Evolutionary conservation across 2,888 invertebrate genomes (phyloP), one percentile per base, ranked within the genome.

Genomic region (Siphlonurus alternatus): DNA sequence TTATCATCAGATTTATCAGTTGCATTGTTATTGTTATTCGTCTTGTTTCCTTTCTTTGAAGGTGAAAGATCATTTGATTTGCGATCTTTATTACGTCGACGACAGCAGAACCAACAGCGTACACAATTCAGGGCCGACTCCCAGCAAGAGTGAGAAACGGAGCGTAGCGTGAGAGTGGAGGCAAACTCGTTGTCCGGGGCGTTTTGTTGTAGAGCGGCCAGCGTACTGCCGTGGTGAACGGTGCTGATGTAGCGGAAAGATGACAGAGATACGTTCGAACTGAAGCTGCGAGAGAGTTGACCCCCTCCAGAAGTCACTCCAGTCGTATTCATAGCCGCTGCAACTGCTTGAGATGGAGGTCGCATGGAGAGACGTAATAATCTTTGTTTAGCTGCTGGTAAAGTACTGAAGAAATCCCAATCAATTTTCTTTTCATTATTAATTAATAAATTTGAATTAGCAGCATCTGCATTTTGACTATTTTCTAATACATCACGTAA

Each of bases 201-300:
- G 68, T 87, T 87, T 67, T 88, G 87, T 63, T 77, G 74, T 67
- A 90, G 81, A 0, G 82, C 83, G 0, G 89, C 88, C 0, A 91
- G 70, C 0, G 90, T 89, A 56, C 90, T 89, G 0, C 91, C 91
- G 70, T 91, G 91, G 72, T 89, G 91, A 0, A 90, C 88, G 0
- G 91, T 91, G 61, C 88, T 88, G 73, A 91, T 83, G 71, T 91
- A 92, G 67, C 89, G n/a, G n/a, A 56, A 56, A 5, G 56, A 56
- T 7, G 56, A 56, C 15, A 56, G 56, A 22, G 56, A 56, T 7
- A 56, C 56, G 56, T 56, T 56, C 5, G 56, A 56, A 20, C 56
- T 56, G 56, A 56, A 56, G 20, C 56, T 56, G 7, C 56, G n/a
- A 22, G 56, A 56, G 7, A 56, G n/a, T 20, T n/a, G n/a, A 5